phyloP scores from a whole-genome alignment of 2,888 invertebrate species.

The Lycocerus yunnanus region DNA sequence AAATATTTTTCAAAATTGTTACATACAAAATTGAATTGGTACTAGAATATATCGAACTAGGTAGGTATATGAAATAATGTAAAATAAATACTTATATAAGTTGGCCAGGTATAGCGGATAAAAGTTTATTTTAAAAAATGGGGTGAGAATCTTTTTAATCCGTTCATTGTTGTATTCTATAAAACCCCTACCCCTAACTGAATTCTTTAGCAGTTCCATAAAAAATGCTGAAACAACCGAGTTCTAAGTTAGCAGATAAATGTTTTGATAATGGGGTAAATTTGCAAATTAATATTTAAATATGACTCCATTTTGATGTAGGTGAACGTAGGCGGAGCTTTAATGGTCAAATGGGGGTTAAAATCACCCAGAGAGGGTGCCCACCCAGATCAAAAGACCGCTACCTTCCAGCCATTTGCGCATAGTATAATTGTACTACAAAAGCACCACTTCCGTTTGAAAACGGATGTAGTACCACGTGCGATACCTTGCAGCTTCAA shows the following conservation, averaged over 20 bases:
- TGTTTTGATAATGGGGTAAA: slow-evolving; percentile 44
- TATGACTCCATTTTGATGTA: slow-evolving; percentile 47
- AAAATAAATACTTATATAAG: neutral
- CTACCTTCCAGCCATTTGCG: slow-evolving; percentile 32
- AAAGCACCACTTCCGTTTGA: slow-evolving; percentile 24
- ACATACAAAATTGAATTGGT: neutral
- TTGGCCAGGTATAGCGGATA: neutral
- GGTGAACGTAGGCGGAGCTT: slow-evolving; percentile 47
- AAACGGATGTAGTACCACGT: slow-evolving; percentile 26
- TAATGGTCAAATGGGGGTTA: slow-evolving; percentile 40
- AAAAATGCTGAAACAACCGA: neutral
- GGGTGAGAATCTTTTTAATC: slow-evolving; percentile 25
- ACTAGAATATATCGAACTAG: neutral
- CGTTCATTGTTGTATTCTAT: slow-evolving; percentile 16
- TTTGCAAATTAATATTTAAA: slow-evolving; percentile 48
- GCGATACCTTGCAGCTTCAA: slow-evolving; percentile 13
- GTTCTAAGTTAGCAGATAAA: slow-evolving; percentile 29
- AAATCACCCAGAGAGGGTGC: slow-evolving; percentile 45
- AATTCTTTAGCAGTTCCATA: neutral
- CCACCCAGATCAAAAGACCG: slow-evolving; percentile 38
- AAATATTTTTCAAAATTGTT: neutral
- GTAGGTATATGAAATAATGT: neutral
- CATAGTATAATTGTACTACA: slow-evolving; percentile 27
- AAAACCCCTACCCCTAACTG: slow-evolving; percentile 16
- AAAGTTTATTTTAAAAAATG: slow-evolving; percentile 16